These are phyloP conservation scores for Circaetus gallicus DNA, from an alignment of 2,113 vertebrate genomes.

Conservation along the genomic window DNA sequence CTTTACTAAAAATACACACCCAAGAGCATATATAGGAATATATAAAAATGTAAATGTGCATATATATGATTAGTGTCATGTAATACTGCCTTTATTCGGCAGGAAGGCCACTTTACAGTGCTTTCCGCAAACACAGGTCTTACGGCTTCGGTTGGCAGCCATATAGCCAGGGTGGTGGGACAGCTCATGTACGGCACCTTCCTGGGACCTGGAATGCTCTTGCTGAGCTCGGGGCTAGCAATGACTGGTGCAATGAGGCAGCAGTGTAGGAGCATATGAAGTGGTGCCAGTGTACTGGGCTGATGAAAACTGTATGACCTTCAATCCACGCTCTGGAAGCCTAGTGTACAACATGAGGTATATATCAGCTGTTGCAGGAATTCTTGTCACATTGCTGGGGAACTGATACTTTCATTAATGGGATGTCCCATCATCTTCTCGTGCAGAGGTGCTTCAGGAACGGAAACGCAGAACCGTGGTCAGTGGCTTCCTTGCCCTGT, in stretches of 20 bases:
- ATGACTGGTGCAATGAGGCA: not conserved
- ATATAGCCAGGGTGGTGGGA: too few species aligned
- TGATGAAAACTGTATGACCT: too few species aligned
- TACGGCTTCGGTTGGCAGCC: rapidly evolving
- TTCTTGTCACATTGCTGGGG: not conserved
- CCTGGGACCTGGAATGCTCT: not conserved
- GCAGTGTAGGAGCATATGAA: rapidly evolving
- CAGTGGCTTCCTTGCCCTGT: not conserved
- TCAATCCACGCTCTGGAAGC: not conserved
- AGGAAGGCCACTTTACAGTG: not conserved
- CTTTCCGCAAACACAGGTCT: rapidly evolving
- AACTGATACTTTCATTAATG: rapidly evolving
- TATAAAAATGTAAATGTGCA: not conserved
- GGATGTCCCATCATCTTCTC: not conserved
- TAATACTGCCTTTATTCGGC: too few species aligned
- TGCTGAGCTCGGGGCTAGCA: too few species aligned
- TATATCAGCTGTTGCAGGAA: not conserved
- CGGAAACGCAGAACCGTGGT: not conserved
- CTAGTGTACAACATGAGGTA: not conserved
- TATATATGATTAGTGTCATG: rapidly evolving
- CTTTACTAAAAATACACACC: rapidly evolving
- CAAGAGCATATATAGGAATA: rapidly evolving
- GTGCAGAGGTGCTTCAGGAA: not conserved
- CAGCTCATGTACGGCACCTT: rapidly evolving
- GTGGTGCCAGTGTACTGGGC: not conserved